These are phyloP conservation scores for Catamblyrhynchus diadema DNA, from an alignment of 2,797 vertebrate genomes.

Conservation along the genomic window DNA sequence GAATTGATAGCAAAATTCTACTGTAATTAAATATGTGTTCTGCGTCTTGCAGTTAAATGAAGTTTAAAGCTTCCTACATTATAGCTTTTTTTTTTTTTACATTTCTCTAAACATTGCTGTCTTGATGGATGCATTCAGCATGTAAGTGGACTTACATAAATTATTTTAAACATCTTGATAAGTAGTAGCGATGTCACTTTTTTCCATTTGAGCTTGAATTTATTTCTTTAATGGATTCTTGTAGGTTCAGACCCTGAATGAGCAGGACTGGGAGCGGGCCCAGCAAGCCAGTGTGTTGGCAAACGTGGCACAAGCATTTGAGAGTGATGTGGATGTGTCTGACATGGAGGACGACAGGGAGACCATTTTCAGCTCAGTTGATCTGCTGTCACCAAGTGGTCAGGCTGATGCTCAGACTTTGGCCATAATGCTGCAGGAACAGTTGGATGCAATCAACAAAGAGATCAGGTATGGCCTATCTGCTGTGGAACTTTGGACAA, in stretches of 20 bases:
- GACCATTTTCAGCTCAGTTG: slow-evolving; percentile 90
- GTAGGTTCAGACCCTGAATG: slow-evolving; percentile 95
- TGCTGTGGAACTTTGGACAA: neutral
- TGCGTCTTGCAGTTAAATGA: neutral
- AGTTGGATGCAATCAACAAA: slow-evolving; percentile 97
- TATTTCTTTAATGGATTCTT: neutral
- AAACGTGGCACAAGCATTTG: slow-evolving; percentile 94
- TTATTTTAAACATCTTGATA: neutral
- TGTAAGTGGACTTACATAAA: slow-evolving; percentile 56
- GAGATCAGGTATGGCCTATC: slow-evolving; percentile 85
- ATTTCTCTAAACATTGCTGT: slow-evolving; percentile 48
- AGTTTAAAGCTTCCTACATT: neutral
- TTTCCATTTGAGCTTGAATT: neutral
- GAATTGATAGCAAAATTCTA: neutral
- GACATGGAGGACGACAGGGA: slow-evolving; percentile 92
- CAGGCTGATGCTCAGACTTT: slow-evolving; percentile 97
- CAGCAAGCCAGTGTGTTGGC: slow-evolving; percentile 97
- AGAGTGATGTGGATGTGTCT: slow-evolving; percentile 91
- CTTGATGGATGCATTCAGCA: slow-evolving; percentile 72
- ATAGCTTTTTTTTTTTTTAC: neutral
- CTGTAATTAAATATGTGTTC: neutral
- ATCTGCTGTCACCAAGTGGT: slow-evolving; percentile 91
- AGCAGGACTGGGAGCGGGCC: slow-evolving; percentile 97
- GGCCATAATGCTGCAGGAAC: slow-evolving; percentile 97
- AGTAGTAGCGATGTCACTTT: neutral